Evolutionary conservation across 35 echinoderm and acorn worm species (phyloP), one percentile per base, ranked within the genome.

Genomic region (Eucidaris tribuloides): DNA sequence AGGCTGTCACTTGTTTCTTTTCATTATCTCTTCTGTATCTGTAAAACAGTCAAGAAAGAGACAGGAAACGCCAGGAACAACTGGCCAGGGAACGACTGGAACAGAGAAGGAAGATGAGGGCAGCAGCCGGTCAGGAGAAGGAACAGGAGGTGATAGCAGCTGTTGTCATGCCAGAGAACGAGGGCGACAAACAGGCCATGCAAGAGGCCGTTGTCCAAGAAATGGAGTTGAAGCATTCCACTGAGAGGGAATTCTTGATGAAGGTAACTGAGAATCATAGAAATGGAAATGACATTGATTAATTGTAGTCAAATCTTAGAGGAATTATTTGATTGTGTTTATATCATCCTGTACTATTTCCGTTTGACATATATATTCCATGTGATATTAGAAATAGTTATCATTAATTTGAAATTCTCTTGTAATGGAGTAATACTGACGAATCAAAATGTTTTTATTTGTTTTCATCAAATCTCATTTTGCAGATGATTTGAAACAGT

Each of bases 181-280:
- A 79, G 65, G 57, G 92, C 81, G 81, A 89, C 58, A 89, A 82
- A 20, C 76, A 76, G 28, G 89, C 59, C 7, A 79, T 89, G 78
- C 90, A 97, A 80, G 90, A 97, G 68, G 94, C 78, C 45, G 89
- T 97, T 7, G 33, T 97, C 7, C 79, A 92, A 70, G 94, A 97
- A 45, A 89, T 97, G 89, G 94, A 97, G 85, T 79, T 92, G 34
- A 94, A 83, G 36, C 89, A 92, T 28, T 6, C 23, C 17, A 46
- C 71, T 45, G 94, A 97, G 80, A 92, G 94, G 79, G 85, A 92
- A 57, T 48, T 97, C 7, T 57, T 97, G 18, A 87, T 97, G 29
- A 42, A 88, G 89, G 94, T 97, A 79, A 71, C 65, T 70, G 36
- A 15, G 3, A 52, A 52, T 52, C n/a, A n/a, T n/a, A n/a, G n/a